Conservation (phyloP, 2,113 vertebrate genomes). For the Hyla sarda region DNA sequence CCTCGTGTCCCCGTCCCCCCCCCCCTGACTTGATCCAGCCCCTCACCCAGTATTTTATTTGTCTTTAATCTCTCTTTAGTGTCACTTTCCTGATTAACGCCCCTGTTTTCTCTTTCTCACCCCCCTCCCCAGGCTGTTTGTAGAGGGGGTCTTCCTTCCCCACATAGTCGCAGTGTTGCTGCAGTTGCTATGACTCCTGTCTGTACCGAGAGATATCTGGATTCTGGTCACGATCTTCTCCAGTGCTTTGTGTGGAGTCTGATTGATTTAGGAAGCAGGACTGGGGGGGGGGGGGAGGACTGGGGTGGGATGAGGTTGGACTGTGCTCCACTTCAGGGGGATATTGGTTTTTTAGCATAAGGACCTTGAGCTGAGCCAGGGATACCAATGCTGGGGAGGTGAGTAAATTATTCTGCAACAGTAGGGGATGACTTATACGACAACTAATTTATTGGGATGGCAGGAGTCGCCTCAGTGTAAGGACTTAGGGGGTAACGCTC, state of each 20-base stretch:
- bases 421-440: not conserved
- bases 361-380: constrained; percentile 14
- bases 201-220: constrained; percentile 24
- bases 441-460: constrained; percentile 21
- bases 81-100: not conserved
- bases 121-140: constrained; percentile 23
- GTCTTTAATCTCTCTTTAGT: not conserved
- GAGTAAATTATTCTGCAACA: not conserved
- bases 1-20: not conserved
- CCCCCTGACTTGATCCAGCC: not conserved
- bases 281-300: constrained; percentile 21
- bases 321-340: constrained; percentile 32
- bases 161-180: constrained; percentile 50
- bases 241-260: constrained; percentile 39
- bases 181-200: constrained; percentile 48
- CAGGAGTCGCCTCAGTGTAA: not conserved
- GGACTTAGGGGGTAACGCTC: not conserved
- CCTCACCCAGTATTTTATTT: not conserved
- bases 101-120: constrained; percentile 12
- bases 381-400: constrained; percentile 23
- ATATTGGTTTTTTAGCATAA: constrained; percentile 28
- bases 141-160: constrained; percentile 29
- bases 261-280: constrained; percentile 47
- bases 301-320: constrained; percentile 36
- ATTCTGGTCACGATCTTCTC: constrained; percentile 50